Evolutionary conservation across 2,113 vertebrate species (phyloP).

Genomic region (Mormyrus iriodes): DNA sequence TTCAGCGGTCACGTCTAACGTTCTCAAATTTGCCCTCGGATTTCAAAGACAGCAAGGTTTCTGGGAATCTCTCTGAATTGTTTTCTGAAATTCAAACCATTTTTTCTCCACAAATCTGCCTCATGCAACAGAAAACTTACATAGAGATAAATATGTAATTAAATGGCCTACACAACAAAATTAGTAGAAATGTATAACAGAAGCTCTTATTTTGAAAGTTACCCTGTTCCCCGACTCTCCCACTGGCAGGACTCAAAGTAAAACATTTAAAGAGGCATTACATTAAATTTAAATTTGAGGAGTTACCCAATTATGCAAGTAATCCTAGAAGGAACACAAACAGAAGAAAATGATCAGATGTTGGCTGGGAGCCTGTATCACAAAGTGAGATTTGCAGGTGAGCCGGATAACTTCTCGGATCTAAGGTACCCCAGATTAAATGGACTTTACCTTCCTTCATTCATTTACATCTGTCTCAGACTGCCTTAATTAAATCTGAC

Average conservation of each 20-base stretch:
- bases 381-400: not conserved
- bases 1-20: not conserved
- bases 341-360: not conserved
- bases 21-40: not conserved
- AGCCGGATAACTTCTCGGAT: not conserved
- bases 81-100: not conserved
- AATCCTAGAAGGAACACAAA: not conserved
- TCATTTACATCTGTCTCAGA: not conserved
- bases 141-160: not conserved
- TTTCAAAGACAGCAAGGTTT: not conserved
- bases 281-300: not conserved
- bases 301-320: not conserved
- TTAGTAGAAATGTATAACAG: not conserved
- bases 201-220: not conserved
- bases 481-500: not conserved
- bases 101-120: not conserved
- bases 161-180: not conserved
- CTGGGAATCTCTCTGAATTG: not conserved
- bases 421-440: not conserved
- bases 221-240: not conserved
- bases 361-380: not conserved
- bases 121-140: not conserved
- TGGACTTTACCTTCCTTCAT: not conserved
- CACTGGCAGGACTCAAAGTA: not conserved
- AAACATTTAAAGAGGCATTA: slow-evolving; percentile 1